Conservation (phyloP, 2,797 vertebrate species). For the Benthosema pterotum region DNA sequence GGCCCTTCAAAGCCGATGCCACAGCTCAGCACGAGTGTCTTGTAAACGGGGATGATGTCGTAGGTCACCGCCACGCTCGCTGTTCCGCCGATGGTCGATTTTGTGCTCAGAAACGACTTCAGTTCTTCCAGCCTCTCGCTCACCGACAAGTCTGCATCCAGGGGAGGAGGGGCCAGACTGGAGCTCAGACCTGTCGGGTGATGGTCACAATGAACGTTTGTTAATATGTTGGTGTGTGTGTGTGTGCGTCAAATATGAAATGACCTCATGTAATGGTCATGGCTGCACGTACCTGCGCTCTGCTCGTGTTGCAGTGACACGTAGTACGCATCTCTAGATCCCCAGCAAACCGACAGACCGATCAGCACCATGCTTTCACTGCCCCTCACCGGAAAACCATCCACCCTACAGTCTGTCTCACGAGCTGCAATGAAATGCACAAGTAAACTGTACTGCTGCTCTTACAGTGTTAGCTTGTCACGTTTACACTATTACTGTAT, state of each 20-base stretch:
- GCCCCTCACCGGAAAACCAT: constrained; percentile 85
- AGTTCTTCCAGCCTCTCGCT: constrained; percentile 83
- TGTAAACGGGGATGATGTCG: constrained; percentile 91
- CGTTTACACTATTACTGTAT: too few relatives aligned
- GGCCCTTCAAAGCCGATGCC: constrained; percentile 85
- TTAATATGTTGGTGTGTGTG: neutral
- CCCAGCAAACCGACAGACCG: constrained; percentile 94
- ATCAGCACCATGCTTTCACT: constrained; percentile 81
- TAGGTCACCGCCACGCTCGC: constrained; percentile 76
- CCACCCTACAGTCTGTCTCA: constrained; percentile 47
- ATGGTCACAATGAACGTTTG: constrained; percentile 11
- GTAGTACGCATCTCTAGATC: constrained; percentile 93
- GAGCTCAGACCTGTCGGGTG: constrained; percentile 80
- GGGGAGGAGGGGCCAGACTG: constrained; percentile 90
- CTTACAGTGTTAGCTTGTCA: neutral
- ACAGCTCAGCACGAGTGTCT: constrained; percentile 88
- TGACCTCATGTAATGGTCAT: neutral
- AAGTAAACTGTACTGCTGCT: constrained; percentile 1
- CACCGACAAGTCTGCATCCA: constrained; percentile 86
- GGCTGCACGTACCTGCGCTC: constrained; percentile 77
- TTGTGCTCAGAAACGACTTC: constrained; percentile 79
- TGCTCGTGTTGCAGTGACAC: constrained; percentile 88
- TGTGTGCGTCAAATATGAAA: neutral
- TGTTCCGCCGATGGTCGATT: constrained; percentile 39
- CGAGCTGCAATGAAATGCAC: constrained; percentile 41